These are phyloP conservation scores for Todus mexicanus DNA, from an alignment of 2,797 vertebrate genomes.

Conservation along the genomic window DNA sequence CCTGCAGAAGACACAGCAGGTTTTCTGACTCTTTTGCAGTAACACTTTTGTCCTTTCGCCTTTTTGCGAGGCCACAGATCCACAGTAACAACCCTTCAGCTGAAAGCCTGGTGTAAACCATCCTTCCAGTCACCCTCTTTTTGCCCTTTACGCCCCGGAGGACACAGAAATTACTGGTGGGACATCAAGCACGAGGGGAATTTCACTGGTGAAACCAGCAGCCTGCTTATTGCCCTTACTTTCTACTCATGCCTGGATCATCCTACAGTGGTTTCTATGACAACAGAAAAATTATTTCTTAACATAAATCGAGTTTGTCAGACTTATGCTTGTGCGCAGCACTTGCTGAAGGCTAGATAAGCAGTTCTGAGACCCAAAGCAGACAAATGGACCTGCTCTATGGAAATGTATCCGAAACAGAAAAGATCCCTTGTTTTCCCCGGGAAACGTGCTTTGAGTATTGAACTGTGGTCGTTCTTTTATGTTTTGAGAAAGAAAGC, in stretches of 20 bases:
- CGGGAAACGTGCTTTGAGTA: neutral
- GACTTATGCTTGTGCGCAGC: slow-evolving; percentile 21
- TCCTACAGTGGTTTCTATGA: slow-evolving; percentile 62
- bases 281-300: slow-evolving; percentile 48
- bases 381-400: neutral
- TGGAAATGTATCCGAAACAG: neutral
- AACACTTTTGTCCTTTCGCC: neutral
- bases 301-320: slow-evolving; percentile 62
- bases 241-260: slow-evolving; percentile 18
- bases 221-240: neutral
- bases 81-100: neutral
- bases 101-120: neutral
- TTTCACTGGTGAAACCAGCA: slow-evolving; percentile 9
- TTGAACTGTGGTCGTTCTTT: neutral
- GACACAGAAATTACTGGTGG: neutral
- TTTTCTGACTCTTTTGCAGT: neutral
- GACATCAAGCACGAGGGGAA: neutral
- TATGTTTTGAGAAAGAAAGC: neutral
- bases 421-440: neutral
- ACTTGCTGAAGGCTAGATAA: slow-evolving; percentile 31
- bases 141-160: neutral
- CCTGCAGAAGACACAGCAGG: neutral
- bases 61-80: neutral
- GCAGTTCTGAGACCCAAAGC: slow-evolving; percentile 5
- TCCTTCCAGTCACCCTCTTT: neutral